Base-by-base conservation (phyloP, 2,888 invertebrate species). In the Sarcophaga carnaria region DNA sequence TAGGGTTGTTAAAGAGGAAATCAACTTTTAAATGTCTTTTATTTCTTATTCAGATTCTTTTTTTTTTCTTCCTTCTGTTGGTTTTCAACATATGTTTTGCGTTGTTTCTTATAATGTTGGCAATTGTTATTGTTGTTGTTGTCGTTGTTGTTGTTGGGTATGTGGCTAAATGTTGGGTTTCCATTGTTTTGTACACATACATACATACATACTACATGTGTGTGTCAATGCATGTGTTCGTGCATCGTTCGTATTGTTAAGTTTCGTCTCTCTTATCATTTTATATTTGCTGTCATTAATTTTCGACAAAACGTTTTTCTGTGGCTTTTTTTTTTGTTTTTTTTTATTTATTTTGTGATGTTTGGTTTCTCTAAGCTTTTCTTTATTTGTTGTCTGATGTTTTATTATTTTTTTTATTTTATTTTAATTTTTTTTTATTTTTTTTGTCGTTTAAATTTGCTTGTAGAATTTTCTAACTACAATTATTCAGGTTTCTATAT, bases 221-320 rank as follows among this genome's bases (percentile, higher is more conserved):
- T 37, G 37, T 37, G 2, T 37, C 8, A 37, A 37, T 37, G 37
- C 54, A 17, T 67, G 25, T 76, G 14, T 66, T 25, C 14, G 59
- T 70, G 54, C 64, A 54, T 71, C 37, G 37, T 75, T 59, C 20
- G 47, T 77, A 63, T 25, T 67, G 45, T 77, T n/a, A 54, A 78
- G 62, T 79, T 81, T 79, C 84, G 75, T 79, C 59, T 37, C 37
- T 84, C 62, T 76, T 83, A 83, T 82, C 72, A 84, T 84, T 81
- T 87, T 75, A 25, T 74, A 80, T 80, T 86, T 86, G 75, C 74
- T 86, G 83, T 83, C 83, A 86, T 86, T 86, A 86, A 86, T 83
- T 83, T 87, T 75, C 83, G 80, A 83, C 78, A 86, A 77, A 81
- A 80, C 83, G 82, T 80, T 80, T 83, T 83, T 81, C 64, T 86